Conservation (phyloP, 2,797 vertebrate species). For the Spizella passerina region DNA sequence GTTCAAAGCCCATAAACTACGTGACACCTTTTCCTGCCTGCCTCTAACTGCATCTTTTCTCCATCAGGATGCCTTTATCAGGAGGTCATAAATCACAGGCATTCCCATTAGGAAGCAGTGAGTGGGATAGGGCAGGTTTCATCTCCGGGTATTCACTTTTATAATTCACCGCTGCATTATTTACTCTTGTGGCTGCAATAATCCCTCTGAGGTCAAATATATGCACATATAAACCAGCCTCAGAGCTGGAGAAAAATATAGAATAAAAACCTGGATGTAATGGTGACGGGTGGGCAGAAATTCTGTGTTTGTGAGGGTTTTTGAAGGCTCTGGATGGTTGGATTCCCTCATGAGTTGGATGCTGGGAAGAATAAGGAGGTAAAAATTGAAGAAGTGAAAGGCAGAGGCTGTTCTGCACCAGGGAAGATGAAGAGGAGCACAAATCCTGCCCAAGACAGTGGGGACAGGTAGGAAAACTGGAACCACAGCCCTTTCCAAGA, state of each 20-base stretch:
- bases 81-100: slow-evolving; percentile 46
- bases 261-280: background rate
- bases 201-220: background rate
- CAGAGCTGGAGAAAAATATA: background rate
- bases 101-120: background rate
- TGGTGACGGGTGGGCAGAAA: background rate
- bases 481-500: background rate
- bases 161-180: background rate
- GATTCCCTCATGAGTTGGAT: background rate
- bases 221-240: background rate
- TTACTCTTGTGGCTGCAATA: slow-evolving; percentile 18
- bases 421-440: background rate
- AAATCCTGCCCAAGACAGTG: background rate
- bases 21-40: background rate
- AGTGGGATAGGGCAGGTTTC: background rate
- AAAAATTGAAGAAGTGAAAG: background rate
- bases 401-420: background rate
- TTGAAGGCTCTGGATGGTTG: background rate
- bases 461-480: background rate
- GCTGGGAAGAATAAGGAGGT: background rate
- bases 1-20: background rate
- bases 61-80: slow-evolving; percentile 17
- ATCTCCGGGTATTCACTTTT: background rate
- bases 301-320: background rate
- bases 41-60: slow-evolving; percentile 13